Percentiles rank a stretch among this genome's conserved stretches.
phyloP scores from a whole-genome alignment of 1,140 invertebrate genomes.

The Micrasema longulum region DNA sequence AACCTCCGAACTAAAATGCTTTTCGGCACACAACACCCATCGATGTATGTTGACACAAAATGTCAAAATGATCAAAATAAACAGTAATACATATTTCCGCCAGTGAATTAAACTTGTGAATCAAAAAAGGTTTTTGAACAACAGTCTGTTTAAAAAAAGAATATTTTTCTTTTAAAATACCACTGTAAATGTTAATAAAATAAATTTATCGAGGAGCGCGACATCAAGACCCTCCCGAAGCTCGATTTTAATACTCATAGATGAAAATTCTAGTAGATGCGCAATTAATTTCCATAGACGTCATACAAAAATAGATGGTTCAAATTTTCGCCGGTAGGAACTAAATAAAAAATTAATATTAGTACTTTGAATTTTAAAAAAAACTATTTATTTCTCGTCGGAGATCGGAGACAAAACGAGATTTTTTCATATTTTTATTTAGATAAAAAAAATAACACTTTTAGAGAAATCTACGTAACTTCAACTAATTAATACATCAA shows the following conservation, averaged over 20 bases:
- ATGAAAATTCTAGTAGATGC: background rate
- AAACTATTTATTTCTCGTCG: too few relatives aligned
- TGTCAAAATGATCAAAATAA: slow-evolving; percentile 38
- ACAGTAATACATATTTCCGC: slow-evolving; percentile 12
- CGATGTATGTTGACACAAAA: slow-evolving; percentile 43
- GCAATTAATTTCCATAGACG: slow-evolving; percentile 7
- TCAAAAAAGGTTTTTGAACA: slow-evolving; percentile 13
- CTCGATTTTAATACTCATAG: slow-evolving; percentile 32
- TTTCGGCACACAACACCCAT: slow-evolving; percentile 43
- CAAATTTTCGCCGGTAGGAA: background rate
- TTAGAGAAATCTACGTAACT: too few relatives aligned
- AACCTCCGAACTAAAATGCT: slow-evolving; percentile 33
- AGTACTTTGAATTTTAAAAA: too few relatives aligned
- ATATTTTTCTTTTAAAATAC: slow-evolving; percentile 35
- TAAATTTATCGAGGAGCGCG: slow-evolving; percentile 7
- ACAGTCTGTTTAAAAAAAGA: slow-evolving; percentile 3
- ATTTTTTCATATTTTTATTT: too few relatives aligned
- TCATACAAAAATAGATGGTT: background rate
- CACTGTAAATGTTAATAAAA: slow-evolving; percentile 38
- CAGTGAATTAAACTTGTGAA: slow-evolving; percentile 8
- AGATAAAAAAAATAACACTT: too few relatives aligned
- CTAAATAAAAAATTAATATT: too few relatives aligned
- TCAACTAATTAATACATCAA: too few relatives aligned
- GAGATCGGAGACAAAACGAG: too few relatives aligned
- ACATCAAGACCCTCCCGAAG: slow-evolving; percentile 14